These are phyloP conservation scores for Marisa cornuarietis DNA, from an alignment of 1,140 invertebrate species.

Conservation along the genomic window DNA sequence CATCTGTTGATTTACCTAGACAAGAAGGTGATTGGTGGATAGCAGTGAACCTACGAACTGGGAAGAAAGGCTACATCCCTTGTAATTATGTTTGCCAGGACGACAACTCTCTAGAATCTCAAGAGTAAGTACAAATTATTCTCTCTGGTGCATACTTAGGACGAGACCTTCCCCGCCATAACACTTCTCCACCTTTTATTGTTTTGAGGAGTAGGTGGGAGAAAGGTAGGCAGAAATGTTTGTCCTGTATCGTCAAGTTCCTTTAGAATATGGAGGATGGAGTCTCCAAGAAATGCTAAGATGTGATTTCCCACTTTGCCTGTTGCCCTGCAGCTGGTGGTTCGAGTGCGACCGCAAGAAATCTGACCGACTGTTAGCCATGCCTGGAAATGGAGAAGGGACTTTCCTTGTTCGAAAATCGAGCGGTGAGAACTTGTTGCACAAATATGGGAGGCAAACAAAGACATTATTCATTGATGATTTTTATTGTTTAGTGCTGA, in stretches of 20 bases:
- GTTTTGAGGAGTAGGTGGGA: no score
- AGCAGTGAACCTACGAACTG: conserved; percentile 10
- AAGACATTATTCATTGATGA: neutral
- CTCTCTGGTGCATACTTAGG: no score
- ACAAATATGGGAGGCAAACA: neutral
- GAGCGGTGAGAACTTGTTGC: conserved; percentile 34
- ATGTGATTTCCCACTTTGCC: neutral
- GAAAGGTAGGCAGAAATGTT: no score
- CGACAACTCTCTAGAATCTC: conserved; percentile 51
- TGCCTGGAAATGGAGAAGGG: conserved; percentile 91
- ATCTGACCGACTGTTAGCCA: conserved; percentile 93
- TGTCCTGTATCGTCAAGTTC: no score
- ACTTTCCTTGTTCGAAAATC: conserved; percentile 91
- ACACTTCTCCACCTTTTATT: neutral
- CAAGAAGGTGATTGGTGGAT: no score
- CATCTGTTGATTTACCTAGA: no score
- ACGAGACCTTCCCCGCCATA: no score
- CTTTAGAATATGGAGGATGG: no score
- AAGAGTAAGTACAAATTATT: conserved; percentile 52
- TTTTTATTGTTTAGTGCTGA: neutral
- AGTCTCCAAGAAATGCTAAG: neutral
- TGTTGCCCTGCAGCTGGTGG: conserved; percentile 86
- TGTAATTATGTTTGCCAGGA: conserved; percentile 62
- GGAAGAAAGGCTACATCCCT: conserved; percentile 61
- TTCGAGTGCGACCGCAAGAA: conserved; percentile 97